Conservation (phyloP, 2,797 vertebrate genomes). For the Syngnathus rostellatus region DNA sequence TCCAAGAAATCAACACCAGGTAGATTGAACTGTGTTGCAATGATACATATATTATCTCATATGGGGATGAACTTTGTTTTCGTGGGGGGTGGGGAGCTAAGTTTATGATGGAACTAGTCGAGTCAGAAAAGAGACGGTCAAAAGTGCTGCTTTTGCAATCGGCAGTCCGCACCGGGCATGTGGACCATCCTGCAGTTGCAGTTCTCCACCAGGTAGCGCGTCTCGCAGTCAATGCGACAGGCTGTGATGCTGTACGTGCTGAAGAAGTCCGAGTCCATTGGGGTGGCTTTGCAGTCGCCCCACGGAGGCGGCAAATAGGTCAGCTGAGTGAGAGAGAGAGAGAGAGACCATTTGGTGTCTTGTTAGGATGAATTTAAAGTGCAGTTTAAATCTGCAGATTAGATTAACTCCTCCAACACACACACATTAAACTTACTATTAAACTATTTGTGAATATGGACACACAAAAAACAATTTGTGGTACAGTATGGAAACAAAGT, state of each 20-base stretch:
- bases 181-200: slow-evolving; percentile 99
- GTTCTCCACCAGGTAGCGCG: slow-evolving; percentile 96
- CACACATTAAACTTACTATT: background rate
- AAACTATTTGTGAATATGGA: no score
- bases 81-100: background rate
- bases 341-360: background rate
- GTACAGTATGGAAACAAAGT: no score
- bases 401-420: background rate
- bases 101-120: slow-evolving; percentile 28
- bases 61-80: no score
- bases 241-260: slow-evolving; percentile 93
- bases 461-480: no score
- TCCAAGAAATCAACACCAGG: no score
- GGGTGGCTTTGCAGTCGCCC: slow-evolving; percentile 88
- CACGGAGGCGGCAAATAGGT: slow-evolving; percentile 93
- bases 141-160: background rate
- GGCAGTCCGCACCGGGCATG: slow-evolving; percentile 82
- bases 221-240: slow-evolving; percentile 97
- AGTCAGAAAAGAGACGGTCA: slow-evolving; percentile 30
- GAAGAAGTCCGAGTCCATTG: slow-evolving; percentile 92
- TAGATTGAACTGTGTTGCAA: no score
- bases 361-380: background rate
- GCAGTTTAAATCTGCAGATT: background rate
- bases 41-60: no score
- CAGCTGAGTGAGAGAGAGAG: slow-evolving; percentile 65